These are phyloP conservation scores for Gisinianus flammeolus DNA, from an alignment of 2,888 invertebrate species.

Conservation along the genomic window DNA sequence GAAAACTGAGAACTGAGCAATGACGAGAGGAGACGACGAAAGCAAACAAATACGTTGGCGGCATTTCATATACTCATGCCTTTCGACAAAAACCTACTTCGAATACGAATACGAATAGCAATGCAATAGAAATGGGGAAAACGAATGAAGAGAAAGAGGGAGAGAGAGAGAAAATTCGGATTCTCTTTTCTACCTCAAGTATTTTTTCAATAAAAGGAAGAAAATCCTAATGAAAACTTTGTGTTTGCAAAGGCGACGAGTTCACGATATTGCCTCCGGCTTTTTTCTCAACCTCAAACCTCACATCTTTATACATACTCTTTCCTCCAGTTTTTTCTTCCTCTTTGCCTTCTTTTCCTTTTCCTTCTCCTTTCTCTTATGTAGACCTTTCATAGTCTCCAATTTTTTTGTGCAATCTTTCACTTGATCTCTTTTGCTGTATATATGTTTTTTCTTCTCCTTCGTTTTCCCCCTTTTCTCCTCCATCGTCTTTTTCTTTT, in stretches of 20 bases:
- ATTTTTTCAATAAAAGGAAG: conserved; percentile 17
- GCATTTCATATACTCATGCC: background rate
- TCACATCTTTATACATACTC: background rate
- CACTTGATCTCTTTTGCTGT: conserved; percentile 6
- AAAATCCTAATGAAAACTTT: conserved; percentile 18
- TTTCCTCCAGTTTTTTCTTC: background rate
- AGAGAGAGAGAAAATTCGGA: conserved; percentile 4
- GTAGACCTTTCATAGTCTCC: background rate
- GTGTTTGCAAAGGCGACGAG: conserved; percentile 21
- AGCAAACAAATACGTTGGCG: background rate
- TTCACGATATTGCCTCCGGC: conserved; percentile 17
- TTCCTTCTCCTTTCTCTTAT: conserved; percentile 5
- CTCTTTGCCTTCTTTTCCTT: background rate
- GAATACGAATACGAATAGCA: background rate
- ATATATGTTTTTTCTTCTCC: background rate
- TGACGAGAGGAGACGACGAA: background rate
- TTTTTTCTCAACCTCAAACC: conserved; percentile 7
- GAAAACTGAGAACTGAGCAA: no score
- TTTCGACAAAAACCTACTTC: background rate
- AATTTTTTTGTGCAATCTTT: conserved; percentile 14
- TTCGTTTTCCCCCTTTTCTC: background rate
- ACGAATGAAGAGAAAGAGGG: background rate
- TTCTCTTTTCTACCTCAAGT: conserved; percentile 13
- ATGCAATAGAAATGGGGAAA: background rate
- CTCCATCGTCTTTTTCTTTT: no score